These are phyloP conservation scores for Parauchenoglanis ngamensis DNA, from an alignment of 2,797 vertebrate genomes.

Conservation along the genomic window DNA sequence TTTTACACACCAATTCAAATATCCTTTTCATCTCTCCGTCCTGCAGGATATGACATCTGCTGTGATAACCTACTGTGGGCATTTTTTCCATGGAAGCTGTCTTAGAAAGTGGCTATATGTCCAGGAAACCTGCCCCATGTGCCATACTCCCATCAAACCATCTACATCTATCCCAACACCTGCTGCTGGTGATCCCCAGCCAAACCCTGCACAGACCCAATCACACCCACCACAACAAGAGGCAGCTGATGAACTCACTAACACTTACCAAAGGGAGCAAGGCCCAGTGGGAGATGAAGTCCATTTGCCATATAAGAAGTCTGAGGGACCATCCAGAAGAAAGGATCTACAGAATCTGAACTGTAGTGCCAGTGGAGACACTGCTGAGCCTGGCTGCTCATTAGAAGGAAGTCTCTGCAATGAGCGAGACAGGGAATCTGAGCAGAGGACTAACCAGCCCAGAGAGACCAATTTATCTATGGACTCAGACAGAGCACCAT, in stretches of 20 bases:
- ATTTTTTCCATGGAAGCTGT: constrained; percentile 84
- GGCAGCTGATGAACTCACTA: not conserved
- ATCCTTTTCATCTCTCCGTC: constrained; percentile 10
- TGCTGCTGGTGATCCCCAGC: constrained; percentile 41
- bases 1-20: not conserved
- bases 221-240: constrained; percentile 37
- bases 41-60: constrained; percentile 81
- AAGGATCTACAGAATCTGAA: constrained; percentile 49
- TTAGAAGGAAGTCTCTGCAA: constrained; percentile 29
- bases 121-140: constrained; percentile 87
- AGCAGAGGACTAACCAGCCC: constrained; percentile 23
- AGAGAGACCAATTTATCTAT: constrained; percentile 8
- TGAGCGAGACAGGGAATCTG: constrained; percentile 26
- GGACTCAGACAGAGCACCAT: constrained; percentile 24
- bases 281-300: not conserved
- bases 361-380: constrained; percentile 64
- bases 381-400: constrained; percentile 48
- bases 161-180: constrained; percentile 3
- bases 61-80: constrained; percentile 80
- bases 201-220: constrained; percentile 43
- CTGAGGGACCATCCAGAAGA: constrained; percentile 6
- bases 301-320: not conserved
- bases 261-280: constrained; percentile 10
- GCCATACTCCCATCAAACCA: constrained; percentile 76
- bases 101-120: constrained; percentile 86